Evolutionary conservation across 2,113 vertebrate genomes (phyloP).

Genomic region (Triplophysa tibetana): DNA sequence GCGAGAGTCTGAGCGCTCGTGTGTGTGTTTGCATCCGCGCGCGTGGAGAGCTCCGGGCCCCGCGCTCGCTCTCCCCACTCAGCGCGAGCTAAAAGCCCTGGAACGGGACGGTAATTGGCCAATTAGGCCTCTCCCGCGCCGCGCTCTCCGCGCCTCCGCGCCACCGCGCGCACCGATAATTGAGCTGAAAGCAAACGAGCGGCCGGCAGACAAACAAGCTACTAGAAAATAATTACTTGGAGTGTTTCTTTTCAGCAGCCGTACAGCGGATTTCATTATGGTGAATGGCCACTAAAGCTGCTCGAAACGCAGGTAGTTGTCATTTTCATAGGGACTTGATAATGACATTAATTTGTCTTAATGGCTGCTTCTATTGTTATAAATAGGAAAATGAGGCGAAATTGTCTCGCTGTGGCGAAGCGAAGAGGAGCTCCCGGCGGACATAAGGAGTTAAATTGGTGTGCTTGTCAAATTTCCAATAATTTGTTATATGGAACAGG

Average conservation of each 20-base stretch:
- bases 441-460: conserved; percentile 99
- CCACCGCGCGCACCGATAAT: conserved; percentile 87
- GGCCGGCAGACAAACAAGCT: conserved; percentile 99
- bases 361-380: conserved; percentile 99
- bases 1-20: background rate
- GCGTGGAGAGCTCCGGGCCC: conserved; percentile 64
- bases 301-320: conserved; percentile 98
- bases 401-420: conserved; percentile 99
- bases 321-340: conserved; percentile 99
- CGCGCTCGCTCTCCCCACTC: conserved; percentile 88
- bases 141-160: conserved; percentile 79
- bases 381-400: conserved; percentile 99
- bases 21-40: background rate
- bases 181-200: conserved; percentile 99
- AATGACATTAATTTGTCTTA: conserved; percentile 99
- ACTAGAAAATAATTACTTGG: conserved; percentile 99
- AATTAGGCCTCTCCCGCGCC: conserved; percentile 93
- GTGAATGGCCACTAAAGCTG: conserved; percentile 99
- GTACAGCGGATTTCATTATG: conserved; percentile 99
- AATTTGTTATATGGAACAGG: conserved; percentile 99
- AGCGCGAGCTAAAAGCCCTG: conserved; percentile 91
- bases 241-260: conserved; percentile 99
- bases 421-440: conserved; percentile 92
- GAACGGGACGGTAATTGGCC: conserved; percentile 97
- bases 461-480: conserved; percentile 99